These are phyloP conservation scores for Anagyrus pseudococci DNA, from an alignment of 2,888 invertebrate species.

Conservation along the genomic window DNA sequence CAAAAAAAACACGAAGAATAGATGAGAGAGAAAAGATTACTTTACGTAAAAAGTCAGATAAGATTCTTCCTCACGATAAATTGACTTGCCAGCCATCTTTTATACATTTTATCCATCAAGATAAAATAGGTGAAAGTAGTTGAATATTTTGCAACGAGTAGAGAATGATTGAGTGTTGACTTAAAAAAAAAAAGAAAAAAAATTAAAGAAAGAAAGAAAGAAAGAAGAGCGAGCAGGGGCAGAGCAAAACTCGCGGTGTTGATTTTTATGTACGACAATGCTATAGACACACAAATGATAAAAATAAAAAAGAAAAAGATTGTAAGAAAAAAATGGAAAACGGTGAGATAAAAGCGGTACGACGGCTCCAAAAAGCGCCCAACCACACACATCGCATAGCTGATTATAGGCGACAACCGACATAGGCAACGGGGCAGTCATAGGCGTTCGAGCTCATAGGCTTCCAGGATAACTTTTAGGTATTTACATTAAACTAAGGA, in stretches of 20 bases:
- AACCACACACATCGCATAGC: conserved; percentile 43
- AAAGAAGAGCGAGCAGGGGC: conserved; percentile 39
- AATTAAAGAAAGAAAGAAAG: conserved; percentile 21
- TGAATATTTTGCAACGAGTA: conserved; percentile 62
- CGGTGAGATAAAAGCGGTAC: conserved; percentile 33
- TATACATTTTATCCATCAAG: conserved; percentile 60
- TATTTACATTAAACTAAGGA: conserved; percentile 56
- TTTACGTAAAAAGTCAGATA: conserved; percentile 53
- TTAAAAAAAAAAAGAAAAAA: conserved; percentile 28
- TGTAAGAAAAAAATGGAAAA: conserved; percentile 26
- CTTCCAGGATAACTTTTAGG: conserved; percentile 61
- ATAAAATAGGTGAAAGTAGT: conserved; percentile 59
- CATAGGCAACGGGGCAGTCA: conserved; percentile 49
- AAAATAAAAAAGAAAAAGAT: conserved; percentile 27
- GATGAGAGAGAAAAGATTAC: conserved; percentile 45
- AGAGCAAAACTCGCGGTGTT: conserved; percentile 39
- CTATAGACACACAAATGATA: conserved; percentile 38
- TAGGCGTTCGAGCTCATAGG: conserved; percentile 58
- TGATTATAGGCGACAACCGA: conserved; percentile 45
- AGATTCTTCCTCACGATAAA: conserved; percentile 59
- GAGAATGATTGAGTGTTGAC: conserved; percentile 48
- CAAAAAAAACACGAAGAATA: conserved; percentile 39
- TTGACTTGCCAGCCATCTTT: conserved; percentile 62
- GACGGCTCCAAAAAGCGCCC: conserved; percentile 46
- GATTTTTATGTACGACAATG: conserved; percentile 39